phyloP scores from a whole-genome alignment of 1,140 invertebrate genomes.

The Scaptomyza pallida region DNA sequence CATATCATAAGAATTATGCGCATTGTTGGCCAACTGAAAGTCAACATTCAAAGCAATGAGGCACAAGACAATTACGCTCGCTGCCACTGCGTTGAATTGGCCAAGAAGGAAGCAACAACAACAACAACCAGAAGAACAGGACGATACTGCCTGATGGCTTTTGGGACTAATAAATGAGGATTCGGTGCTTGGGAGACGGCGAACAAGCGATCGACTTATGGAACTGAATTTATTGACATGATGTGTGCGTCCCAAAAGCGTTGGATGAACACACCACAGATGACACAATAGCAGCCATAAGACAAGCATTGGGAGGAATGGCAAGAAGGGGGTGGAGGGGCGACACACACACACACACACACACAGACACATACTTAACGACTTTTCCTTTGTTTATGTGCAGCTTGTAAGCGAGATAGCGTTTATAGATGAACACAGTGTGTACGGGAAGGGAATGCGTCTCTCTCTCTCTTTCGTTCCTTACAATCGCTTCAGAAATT shows the following conservation, averaged over 20 bases:
- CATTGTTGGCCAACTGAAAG: not conserved
- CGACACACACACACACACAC: too few relatives aligned
- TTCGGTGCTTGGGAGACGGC: slow-evolving; percentile 29
- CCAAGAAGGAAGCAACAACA: slow-evolving; percentile 3
- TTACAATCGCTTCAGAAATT: slow-evolving; percentile 36
- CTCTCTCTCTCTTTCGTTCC: not conserved
- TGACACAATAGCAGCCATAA: slow-evolving; percentile 51
- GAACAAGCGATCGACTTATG: slow-evolving; percentile 60
- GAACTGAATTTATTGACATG: slow-evolving; percentile 60
- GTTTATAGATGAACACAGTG: slow-evolving; percentile 50
- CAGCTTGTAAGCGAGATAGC: slow-evolving; percentile 45
- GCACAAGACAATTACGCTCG: slow-evolving; percentile 9
- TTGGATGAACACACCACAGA: slow-evolving; percentile 49
- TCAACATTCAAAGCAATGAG: slow-evolving; percentile 23
- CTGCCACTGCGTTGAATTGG: not conserved
- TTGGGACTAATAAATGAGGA: slow-evolving; percentile 52
- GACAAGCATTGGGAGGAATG: not conserved
- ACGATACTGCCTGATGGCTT: slow-evolving; percentile 4
- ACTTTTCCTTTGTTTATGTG: slow-evolving; percentile 64
- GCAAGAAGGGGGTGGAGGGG: not conserved
- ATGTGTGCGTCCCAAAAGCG: slow-evolving; percentile 43
- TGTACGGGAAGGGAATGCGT: slow-evolving; percentile 7
- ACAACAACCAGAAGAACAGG: not conserved
- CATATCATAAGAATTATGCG: too few relatives aligned
- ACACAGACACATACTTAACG: slow-evolving; percentile 57